Conservation (phyloP, 2,888 invertebrate species). For the Glyphotaelius pellucidus region DNA sequence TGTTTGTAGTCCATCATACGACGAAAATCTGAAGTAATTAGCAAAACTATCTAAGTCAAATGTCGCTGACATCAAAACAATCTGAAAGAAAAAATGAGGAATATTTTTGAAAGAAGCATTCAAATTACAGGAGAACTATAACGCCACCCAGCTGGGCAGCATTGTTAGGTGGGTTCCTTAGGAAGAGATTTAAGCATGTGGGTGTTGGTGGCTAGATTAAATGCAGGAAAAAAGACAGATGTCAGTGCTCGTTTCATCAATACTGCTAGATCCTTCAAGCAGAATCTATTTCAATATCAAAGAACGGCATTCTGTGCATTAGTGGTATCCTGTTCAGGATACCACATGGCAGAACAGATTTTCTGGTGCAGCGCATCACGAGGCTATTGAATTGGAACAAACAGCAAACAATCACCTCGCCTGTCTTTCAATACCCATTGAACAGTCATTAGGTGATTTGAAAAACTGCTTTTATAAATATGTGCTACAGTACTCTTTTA, state of each 20-base stretch:
- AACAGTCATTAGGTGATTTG: background rate
- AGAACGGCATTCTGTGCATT: too few relatives aligned
- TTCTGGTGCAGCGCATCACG: background rate
- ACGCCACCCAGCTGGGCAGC: too few relatives aligned
- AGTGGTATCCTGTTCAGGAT: background rate
- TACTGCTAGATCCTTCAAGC: too few relatives aligned
- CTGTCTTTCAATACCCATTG: background rate
- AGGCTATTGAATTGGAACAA: background rate
- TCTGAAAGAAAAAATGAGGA: conserved; percentile 70
- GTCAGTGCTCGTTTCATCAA: too few relatives aligned
- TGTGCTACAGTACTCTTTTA: too few relatives aligned
- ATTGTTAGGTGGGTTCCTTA: too few relatives aligned
- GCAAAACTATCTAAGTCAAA: conserved; percentile 86
- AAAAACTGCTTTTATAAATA: too few relatives aligned
- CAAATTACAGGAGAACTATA: background rate
- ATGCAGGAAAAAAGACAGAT: too few relatives aligned
- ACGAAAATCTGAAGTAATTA: conserved; percentile 78
- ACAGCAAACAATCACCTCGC: background rate
- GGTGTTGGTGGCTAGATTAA: too few relatives aligned
- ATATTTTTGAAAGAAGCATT: background rate
- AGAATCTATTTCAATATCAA: too few relatives aligned
- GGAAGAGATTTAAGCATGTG: too few relatives aligned
- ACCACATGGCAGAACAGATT: background rate
- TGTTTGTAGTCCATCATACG: conserved; percentile 68
- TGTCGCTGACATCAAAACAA: conserved; percentile 96